These are phyloP conservation scores for Fundulus diaphanus DNA, from an alignment of 2,797 vertebrate species.

Conservation along the genomic window DNA sequence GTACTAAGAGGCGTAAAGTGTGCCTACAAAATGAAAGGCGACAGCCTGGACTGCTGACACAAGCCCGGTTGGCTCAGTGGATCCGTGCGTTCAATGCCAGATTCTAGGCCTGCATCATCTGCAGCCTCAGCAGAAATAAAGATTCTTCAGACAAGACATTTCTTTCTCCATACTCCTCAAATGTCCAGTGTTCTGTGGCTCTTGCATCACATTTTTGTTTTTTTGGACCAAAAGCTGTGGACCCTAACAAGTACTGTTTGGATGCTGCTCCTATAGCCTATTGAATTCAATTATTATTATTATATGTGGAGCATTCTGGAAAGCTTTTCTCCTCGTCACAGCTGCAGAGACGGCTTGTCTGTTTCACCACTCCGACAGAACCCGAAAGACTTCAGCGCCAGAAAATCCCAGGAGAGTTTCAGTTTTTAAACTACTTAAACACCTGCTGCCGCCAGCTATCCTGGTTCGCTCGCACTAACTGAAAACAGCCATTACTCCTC, in stretches of 20 bases:
- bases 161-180: neutral
- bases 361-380: neutral
- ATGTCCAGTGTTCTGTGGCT: neutral
- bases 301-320: neutral
- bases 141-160: neutral
- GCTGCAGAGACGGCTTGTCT: neutral
- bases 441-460: neutral
- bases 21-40: neutral
- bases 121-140: conserved; percentile 16
- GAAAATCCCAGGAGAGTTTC: neutral
- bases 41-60: neutral
- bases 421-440: neutral
- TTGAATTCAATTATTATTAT: neutral
- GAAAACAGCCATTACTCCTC: neutral
- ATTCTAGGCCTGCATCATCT: neutral
- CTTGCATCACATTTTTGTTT: neutral
- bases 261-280: neutral
- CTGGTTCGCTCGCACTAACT: neutral
- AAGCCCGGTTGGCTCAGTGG: neutral
- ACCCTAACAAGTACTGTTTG: neutral
- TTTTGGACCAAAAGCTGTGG: neutral
- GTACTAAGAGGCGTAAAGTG: neutral
- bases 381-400: neutral
- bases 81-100: neutral
- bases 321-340: conserved; percentile 8